Conservation (phyloP, 2,113 vertebrate genomes). For the Psettodes erumei region DNA sequence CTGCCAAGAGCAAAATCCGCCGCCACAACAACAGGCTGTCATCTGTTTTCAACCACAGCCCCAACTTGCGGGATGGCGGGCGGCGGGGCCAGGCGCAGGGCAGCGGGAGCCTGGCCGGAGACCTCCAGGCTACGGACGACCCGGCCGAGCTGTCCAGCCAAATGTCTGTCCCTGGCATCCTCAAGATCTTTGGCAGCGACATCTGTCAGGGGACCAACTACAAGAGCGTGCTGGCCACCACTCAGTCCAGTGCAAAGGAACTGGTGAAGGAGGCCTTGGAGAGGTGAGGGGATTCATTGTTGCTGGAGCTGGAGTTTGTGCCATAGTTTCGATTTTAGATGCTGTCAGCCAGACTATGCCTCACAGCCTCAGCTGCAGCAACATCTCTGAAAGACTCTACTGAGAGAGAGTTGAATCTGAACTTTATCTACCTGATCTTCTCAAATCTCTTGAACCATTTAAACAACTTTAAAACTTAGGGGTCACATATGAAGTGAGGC, state of each 20-base stretch:
- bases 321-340: not conserved
- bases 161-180: conserved; percentile 81
- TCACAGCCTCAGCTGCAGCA: not conserved
- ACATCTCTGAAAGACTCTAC: no score
- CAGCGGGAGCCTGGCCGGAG: conserved; percentile 26
- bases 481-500: no score
- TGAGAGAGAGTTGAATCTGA: not conserved
- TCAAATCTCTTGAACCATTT: no score
- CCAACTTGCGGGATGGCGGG: conserved; percentile 59
- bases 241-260: conserved; percentile 80
- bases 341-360: not conserved
- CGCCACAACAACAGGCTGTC: conserved; percentile 84
- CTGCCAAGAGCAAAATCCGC: conserved; percentile 84
- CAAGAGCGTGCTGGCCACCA: conserved; percentile 84
- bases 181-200: conserved; percentile 85
- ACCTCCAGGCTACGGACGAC: conserved; percentile 65
- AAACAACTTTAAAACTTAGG: no score
- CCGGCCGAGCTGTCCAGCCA: conserved; percentile 81
- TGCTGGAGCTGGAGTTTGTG: not conserved
- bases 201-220: conserved; percentile 84
- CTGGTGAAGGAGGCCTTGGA: conserved; percentile 85
- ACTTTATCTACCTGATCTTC: no score
- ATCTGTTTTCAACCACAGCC: conserved; percentile 80
- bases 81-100: not conserved
- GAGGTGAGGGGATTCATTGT: conserved; percentile 70